Evolutionary conservation across 2,797 vertebrate genomes (phyloP).

Genomic region (Poeciliopsis presidionis): DNA sequence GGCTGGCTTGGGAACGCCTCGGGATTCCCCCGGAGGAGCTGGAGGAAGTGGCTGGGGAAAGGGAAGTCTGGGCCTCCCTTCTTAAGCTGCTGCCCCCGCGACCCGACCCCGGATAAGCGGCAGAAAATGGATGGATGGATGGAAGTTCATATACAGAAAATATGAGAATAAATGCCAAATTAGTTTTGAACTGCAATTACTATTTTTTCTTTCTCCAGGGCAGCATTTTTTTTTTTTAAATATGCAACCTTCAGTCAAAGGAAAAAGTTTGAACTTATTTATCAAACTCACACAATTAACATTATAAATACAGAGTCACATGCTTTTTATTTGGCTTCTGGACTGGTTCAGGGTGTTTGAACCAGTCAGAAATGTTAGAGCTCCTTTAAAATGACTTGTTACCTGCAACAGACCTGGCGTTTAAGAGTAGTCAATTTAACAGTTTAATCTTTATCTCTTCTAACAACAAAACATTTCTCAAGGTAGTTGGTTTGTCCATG

Average conservation of each 20-base stretch:
- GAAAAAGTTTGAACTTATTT: background rate
- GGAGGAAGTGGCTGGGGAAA: no score
- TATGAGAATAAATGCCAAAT: background rate
- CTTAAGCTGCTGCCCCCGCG: no score
- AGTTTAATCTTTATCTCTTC: background rate
- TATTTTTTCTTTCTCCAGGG: background rate
- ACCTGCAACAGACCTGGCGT: background rate
- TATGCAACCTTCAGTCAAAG: background rate
- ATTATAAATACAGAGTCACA: background rate
- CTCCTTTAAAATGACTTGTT: background rate
- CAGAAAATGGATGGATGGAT: no score
- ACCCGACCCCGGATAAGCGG: no score
- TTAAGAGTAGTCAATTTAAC: background rate
- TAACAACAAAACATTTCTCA: background rate
- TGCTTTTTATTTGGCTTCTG: background rate
- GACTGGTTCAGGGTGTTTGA: background rate
- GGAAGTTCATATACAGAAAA: no score
- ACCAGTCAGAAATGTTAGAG: background rate
- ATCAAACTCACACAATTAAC: background rate
- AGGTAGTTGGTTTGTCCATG: background rate
- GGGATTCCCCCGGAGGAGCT: no score
- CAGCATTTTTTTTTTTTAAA: background rate
- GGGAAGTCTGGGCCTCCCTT: no score
- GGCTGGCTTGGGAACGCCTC: no score
- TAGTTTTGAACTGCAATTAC: background rate